Evolutionary conservation across 2,113 vertebrate species (phyloP).

Genomic region (Thalassarche chlororhynchos): DNA sequence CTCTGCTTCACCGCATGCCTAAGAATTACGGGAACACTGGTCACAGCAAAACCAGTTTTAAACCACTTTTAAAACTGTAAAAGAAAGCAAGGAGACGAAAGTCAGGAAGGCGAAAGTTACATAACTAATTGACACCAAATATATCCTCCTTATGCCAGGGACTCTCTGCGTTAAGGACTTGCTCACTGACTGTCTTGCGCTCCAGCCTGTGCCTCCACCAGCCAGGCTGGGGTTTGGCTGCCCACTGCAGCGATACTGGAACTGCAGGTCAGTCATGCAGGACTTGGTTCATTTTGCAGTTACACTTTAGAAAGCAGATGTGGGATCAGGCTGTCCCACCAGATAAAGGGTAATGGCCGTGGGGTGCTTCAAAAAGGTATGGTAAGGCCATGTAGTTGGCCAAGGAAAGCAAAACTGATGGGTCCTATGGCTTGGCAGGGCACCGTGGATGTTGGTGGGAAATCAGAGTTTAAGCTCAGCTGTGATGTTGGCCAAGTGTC

Average conservation of each 20-base stretch:
- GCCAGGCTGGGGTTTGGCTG: neutral
- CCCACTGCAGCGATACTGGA: neutral
- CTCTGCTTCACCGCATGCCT: neutral
- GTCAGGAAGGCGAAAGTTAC: neutral
- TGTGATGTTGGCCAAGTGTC: accelerated
- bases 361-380: neutral
- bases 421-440: neutral
- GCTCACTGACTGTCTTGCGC: neutral
- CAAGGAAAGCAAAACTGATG: neutral
- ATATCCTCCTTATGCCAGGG: neutral
- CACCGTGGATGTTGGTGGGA: neutral
- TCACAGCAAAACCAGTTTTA: neutral
- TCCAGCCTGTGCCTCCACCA: neutral
- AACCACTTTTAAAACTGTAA: neutral
- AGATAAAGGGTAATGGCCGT: neutral
- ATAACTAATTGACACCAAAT: neutral
- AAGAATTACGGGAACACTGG: neutral
- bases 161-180: neutral
- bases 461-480: neutral
- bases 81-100: neutral
- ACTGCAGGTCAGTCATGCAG: neutral
- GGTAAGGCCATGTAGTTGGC: accelerated
- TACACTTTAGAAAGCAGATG: neutral
- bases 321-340: neutral
- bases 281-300: neutral